Evolutionary conservation across 2,797 vertebrate genomes (phyloP).

Genomic region (Falco peregrinus): DNA sequence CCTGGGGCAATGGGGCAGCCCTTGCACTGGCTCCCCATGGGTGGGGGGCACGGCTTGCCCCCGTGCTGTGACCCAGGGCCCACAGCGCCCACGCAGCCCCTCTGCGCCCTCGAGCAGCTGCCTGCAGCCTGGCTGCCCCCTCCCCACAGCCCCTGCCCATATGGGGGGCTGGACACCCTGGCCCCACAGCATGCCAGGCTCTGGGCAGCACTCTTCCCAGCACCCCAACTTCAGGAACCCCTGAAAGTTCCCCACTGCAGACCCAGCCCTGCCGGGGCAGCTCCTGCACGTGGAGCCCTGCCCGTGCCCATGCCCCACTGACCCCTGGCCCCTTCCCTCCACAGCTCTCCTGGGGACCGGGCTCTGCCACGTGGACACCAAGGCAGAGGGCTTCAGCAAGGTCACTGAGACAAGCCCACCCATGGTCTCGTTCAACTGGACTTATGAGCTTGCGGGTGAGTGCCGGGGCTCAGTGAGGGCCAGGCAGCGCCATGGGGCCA

Average conservation of each 20-base stretch:
- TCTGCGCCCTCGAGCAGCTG: not conserved
- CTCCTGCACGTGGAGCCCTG: fast-evolving
- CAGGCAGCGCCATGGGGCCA: fast-evolving
- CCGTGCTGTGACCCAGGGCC: not conserved
- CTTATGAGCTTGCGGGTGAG: not conserved
- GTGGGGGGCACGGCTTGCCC: not conserved
- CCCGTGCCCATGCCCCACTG: fast-evolving
- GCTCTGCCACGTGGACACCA: fast-evolving
- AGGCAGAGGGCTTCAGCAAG: not conserved
- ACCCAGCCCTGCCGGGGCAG: not conserved
- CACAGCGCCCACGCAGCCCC: fast-evolving
- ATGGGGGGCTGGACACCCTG: fast-evolving
- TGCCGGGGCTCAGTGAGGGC: fast-evolving
- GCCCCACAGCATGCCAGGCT: fast-evolving
- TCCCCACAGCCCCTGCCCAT: not conserved
- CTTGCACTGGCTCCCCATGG: fast-evolving
- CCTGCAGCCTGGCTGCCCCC: not conserved
- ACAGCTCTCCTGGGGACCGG: not conserved
- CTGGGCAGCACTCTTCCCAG: fast-evolving
- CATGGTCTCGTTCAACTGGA: no score
- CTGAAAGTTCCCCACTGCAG: not conserved
- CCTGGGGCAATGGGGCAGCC: not conserved
- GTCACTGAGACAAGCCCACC: not conserved
- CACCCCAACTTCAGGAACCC: no score
- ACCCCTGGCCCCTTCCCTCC: not conserved